Conservation (phyloP, 2,113 vertebrate species). For the Oceanodroma tethys region DNA sequence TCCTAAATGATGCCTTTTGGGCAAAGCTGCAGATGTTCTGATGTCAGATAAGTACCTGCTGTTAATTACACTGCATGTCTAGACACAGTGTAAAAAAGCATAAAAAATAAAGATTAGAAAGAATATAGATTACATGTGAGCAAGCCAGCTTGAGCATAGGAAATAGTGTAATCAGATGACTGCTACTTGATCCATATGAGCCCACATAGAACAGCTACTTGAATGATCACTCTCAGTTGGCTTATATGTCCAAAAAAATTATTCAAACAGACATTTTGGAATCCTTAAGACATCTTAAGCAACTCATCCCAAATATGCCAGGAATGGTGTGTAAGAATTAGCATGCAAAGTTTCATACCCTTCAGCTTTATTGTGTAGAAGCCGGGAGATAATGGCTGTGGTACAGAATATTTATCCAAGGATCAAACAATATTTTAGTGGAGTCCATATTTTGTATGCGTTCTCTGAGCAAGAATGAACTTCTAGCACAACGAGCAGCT, state of each 20-base stretch:
- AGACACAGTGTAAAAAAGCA: accelerated
- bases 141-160: not conserved
- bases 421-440: not conserved
- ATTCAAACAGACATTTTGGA: accelerated
- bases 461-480: not conserved
- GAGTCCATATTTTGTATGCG: accelerated
- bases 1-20: not conserved
- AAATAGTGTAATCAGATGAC: not conserved
- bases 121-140: not conserved
- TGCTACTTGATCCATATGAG: not conserved
- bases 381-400: not conserved
- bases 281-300: not conserved
- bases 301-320: not conserved
- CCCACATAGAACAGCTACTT: not conserved
- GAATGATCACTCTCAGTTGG: not conserved
- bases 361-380: not conserved
- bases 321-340: not conserved
- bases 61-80: not conserved
- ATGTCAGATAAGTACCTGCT: not conserved
- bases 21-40: not conserved
- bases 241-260: not conserved
- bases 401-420: not conserved
- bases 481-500: not conserved
- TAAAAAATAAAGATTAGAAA: not conserved
- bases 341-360: not conserved